A percentile compares a stretch with the other conserved stretches of the same genome.
These are phyloP conservation scores for Drosophila willistoni DNA, from an alignment of 1,140 invertebrate species.

Conservation along the genomic window DNA sequence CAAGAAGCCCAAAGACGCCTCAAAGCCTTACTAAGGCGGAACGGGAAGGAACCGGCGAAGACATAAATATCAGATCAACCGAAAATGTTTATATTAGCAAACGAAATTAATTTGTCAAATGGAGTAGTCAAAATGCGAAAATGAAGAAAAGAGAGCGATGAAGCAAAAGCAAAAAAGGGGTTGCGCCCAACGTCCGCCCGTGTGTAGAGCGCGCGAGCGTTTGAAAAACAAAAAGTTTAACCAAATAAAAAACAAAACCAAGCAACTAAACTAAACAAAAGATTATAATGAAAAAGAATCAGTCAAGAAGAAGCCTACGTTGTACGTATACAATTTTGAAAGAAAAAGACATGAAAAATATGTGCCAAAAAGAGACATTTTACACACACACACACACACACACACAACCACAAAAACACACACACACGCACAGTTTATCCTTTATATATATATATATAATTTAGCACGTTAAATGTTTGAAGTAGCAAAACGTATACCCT, in stretches of 20 bases:
- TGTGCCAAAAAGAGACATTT: slow-evolving; percentile 72
- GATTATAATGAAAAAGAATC: slow-evolving; percentile 41
- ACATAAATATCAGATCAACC: slow-evolving; percentile 11
- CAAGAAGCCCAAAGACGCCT: slow-evolving; percentile 96
- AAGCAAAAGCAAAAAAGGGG: slow-evolving; percentile 15
- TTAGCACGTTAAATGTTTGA: slow-evolving; percentile 71
- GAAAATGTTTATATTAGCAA: slow-evolving; percentile 24
- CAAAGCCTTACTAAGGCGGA: slow-evolving; percentile 89
- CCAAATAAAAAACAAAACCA: slow-evolving; percentile 19
- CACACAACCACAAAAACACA: slow-evolving; percentile 2
- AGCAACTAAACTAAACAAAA: slow-evolving; percentile 28
- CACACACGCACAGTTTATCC: slow-evolving; percentile 20
- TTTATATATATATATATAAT: slow-evolving; percentile 35
- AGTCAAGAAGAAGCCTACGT: slow-evolving; percentile 59
- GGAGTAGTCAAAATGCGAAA: slow-evolving; percentile 69
- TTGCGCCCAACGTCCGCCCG: slow-evolving; percentile 22
- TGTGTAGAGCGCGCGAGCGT: slow-evolving; percentile 64
- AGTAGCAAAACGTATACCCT: slow-evolving; percentile 32
- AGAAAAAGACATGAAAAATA: slow-evolving; percentile 66
- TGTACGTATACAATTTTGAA: slow-evolving; percentile 64
- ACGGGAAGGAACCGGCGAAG: neutral
- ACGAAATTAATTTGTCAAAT: slow-evolving; percentile 63
- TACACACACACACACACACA: neutral
- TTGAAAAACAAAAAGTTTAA: slow-evolving; percentile 47
- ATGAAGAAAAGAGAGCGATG: slow-evolving; percentile 18